Evolutionary conservation across 2,797 vertebrate genomes (phyloP), one percentile per base, ranked within the genome.

Genomic region (Urocyon cinereoargenteus): DNA sequence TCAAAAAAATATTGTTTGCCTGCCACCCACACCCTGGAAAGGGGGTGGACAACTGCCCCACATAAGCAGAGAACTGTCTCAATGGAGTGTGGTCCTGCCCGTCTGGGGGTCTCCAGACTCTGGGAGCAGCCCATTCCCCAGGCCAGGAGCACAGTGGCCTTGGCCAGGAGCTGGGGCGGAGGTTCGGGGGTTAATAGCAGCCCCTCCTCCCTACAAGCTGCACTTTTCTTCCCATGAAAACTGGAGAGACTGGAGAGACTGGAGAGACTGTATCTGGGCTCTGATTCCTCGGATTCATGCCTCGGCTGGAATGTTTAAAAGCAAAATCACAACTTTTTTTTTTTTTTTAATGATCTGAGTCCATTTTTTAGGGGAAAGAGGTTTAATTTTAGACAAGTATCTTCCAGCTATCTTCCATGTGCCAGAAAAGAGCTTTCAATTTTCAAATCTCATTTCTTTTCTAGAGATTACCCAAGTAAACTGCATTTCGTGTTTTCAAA

Each of bases 361-460:
- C 70, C 40, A 31, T 53, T 85, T 62, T 81, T 72, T 79, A 95
- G 72, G 84, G 55, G 16, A 61, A 92, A 85, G 64, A 86, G 22
- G 31, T 40, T 70, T 77, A 70, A 61, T 10, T 87, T 49, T n/a
- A 72, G 28, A 91, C 14, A 21, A 79, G 40, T 85, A 51, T 72
- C 66, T 82, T 73, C 78, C 72, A 1, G 14, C 2, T 12, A 34
- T 31, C 34, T 53, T 64, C 16, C 36, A 77, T 40, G 62, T 49
- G 7, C 91, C 73, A 86, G 66, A 53, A 68, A 89, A 61, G 12
- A 86, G 34, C 83, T 26, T 53, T 88, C 64, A 49, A 53, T 75
- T 57, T 94, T 72, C 77, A 85, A 73, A 55, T 57, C 36, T 66
- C 22, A 51, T 36, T 72, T 88, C 88, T 73, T 85, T 91, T n/a